These are phyloP conservation scores for Chymomyza costata DNA, from an alignment of 1,140 invertebrate genomes.

Conservation along the genomic window DNA sequence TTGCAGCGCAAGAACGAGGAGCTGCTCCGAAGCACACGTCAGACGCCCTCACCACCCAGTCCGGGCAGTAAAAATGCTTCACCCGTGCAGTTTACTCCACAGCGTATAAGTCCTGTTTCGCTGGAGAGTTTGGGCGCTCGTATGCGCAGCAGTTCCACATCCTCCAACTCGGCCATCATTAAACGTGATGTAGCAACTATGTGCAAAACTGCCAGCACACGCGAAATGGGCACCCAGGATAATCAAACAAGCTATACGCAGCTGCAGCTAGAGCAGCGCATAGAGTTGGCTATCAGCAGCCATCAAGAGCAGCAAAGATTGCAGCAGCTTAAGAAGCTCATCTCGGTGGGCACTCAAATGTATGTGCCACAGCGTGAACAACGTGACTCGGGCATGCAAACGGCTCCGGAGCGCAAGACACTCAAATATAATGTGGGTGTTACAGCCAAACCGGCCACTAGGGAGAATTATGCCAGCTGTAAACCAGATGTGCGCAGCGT, in stretches of 20 bases:
- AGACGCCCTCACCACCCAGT: constrained; percentile 51
- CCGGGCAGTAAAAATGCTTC: constrained; percentile 51
- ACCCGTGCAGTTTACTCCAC: constrained; percentile 63
- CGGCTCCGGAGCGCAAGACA: constrained; percentile 50
- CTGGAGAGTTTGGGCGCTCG: constrained; percentile 64
- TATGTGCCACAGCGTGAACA: constrained; percentile 53
- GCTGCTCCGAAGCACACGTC: constrained; percentile 74
- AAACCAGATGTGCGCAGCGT: constrained; percentile 73
- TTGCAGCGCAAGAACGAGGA: constrained; percentile 77
- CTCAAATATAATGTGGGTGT: constrained; percentile 43
- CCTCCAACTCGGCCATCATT: constrained; percentile 37
- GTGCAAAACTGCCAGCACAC: constrained; percentile 72
- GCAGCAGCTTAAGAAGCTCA: constrained; percentile 67
- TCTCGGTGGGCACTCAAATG: constrained; percentile 71
- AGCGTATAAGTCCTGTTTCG: constrained; percentile 65
- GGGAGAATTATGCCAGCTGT: constrained; percentile 73
- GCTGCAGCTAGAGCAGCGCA: constrained; percentile 42
- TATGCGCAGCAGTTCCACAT: constrained; percentile 55
- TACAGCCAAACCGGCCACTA: constrained; percentile 44
- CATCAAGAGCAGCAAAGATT: constrained; percentile 23
- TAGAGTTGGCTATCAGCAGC: constrained; percentile 34
- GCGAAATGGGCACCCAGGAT: constrained; percentile 45
- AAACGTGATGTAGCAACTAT: constrained; percentile 82
- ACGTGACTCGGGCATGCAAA: constrained; percentile 52
- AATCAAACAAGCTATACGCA: constrained; percentile 51